These are phyloP conservation scores for Dendroctonus valens DNA, from an alignment of 1,140 invertebrate genomes.

Conservation along the genomic window DNA sequence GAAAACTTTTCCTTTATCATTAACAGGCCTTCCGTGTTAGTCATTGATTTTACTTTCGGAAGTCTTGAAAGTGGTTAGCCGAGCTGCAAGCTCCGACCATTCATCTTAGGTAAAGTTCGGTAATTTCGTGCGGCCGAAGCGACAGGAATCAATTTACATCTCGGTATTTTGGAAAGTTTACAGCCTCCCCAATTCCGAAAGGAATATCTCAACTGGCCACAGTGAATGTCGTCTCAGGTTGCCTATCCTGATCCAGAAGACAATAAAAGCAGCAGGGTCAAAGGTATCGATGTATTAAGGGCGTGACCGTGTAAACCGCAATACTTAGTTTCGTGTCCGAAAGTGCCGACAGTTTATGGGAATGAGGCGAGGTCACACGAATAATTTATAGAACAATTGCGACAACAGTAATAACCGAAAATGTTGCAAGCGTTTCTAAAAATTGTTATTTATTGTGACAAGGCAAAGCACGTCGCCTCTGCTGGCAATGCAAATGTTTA, in stretches of 20 bases:
- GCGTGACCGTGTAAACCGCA: no score
- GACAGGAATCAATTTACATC: constrained; percentile 50
- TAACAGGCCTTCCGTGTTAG: no score
- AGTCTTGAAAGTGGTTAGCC: constrained; percentile 35
- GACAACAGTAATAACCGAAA: no score
- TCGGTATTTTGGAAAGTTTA: constrained; percentile 44
- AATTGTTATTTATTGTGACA: not conserved
- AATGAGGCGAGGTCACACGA: no score
- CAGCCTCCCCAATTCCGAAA: constrained; percentile 37
- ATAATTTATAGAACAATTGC: no score
- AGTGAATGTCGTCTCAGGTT: constrained; percentile 8
- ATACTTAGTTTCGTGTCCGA: no score
- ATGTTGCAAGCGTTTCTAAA: no score
- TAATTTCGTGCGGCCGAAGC: constrained; percentile 45
- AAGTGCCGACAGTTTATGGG: no score
- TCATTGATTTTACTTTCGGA: no score
- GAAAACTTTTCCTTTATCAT: no score
- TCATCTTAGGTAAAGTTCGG: constrained; percentile 49
- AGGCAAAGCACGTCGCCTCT: constrained; percentile 1
- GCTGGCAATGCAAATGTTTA: constrained; percentile 5
- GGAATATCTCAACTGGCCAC: constrained; percentile 13
- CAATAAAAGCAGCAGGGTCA: constrained; percentile 4
- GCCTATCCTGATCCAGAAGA: not conserved
- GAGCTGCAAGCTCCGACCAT: constrained; percentile 45
- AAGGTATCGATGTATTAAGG: not conserved